phyloP scores from a whole-genome alignment of 2,797 vertebrate genomes.

The Discoglossus pictus region DNA sequence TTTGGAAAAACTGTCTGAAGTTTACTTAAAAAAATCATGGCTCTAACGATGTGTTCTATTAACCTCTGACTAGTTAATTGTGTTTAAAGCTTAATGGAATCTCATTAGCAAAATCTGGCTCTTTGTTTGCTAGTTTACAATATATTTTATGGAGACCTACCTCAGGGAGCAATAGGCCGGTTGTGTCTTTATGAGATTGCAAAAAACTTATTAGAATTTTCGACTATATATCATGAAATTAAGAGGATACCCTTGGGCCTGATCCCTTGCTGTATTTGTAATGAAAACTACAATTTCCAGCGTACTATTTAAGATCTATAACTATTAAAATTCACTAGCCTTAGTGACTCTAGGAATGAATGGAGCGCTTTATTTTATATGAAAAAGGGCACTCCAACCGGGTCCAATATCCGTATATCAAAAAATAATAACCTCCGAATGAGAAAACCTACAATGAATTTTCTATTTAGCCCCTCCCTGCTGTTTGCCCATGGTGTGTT shows the following conservation, averaged over 20 bases:
- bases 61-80: conserved; percentile 23
- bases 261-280: conserved; percentile 79
- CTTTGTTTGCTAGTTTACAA: conserved; percentile 62
- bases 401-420: conserved; percentile 73
- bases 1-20: conserved; percentile 12
- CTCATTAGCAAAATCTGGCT: conserved; percentile 67
- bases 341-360: conserved; percentile 70
- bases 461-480: conserved; percentile 68
- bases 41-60: background rate
- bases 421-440: conserved; percentile 70
- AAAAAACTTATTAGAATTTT: conserved; percentile 72
- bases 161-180: conserved; percentile 71
- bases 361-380: conserved; percentile 64
- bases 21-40: background rate
- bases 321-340: conserved; percentile 76
- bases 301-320: conserved; percentile 75
- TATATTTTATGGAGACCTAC: conserved; percentile 70
- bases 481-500: conserved; percentile 62
- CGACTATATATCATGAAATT: conserved; percentile 83
- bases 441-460: conserved; percentile 71
- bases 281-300: conserved; percentile 79
- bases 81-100: conserved; percentile 47
- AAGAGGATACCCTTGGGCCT: conserved; percentile 78
- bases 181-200: conserved; percentile 76
- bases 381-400: conserved; percentile 69